A percentile compares a stretch with the other conserved stretches of the same genome.
Conservation (phyloP, 2,797 vertebrate genomes). For the Esox masquinongy region DNA sequence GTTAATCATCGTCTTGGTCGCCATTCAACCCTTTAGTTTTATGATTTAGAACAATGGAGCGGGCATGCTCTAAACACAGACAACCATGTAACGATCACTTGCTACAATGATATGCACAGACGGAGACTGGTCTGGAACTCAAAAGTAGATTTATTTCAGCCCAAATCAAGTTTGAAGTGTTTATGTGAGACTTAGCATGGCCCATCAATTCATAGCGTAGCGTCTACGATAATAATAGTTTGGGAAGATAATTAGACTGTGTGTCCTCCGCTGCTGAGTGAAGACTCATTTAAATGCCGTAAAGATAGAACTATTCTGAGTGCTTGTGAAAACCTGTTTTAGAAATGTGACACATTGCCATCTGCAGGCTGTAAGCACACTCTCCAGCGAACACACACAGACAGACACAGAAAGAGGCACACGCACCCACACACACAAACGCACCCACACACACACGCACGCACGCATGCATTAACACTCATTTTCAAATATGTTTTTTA, state of each 20-base stretch:
- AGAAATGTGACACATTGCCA: constrained; percentile 70
- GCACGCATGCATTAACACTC: too few species aligned
- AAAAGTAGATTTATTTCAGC: not conserved
- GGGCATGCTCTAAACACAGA: constrained; percentile 12
- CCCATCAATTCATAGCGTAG: constrained; percentile 46
- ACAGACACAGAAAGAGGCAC: constrained; percentile 16
- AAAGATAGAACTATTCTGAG: constrained; percentile 44
- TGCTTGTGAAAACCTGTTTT: constrained; percentile 37
- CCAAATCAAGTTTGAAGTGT: constrained; percentile 17
- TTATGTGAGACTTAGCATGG: constrained; percentile 28
- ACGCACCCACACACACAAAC: constrained; percentile 9
- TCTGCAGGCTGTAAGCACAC: constrained; percentile 62
- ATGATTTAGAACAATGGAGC: constrained; percentile 43
- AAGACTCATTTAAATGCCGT: constrained; percentile 41
- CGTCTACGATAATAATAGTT: constrained; percentile 28
- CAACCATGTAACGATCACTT: constrained; percentile 4
- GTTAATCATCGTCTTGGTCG: not conserved
- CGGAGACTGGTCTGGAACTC: not conserved
- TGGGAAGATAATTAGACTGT: constrained; percentile 27
- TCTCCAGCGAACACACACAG: not conserved
- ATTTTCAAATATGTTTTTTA: too few species aligned
- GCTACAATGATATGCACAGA: constrained; percentile 22
- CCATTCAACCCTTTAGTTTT: constrained; percentile 7
- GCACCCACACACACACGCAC: constrained; percentile 8
- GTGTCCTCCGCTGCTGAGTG: constrained; percentile 28